Conservation (phyloP, 2,113 vertebrate species). For the Lophochroa leadbeateri region DNA sequence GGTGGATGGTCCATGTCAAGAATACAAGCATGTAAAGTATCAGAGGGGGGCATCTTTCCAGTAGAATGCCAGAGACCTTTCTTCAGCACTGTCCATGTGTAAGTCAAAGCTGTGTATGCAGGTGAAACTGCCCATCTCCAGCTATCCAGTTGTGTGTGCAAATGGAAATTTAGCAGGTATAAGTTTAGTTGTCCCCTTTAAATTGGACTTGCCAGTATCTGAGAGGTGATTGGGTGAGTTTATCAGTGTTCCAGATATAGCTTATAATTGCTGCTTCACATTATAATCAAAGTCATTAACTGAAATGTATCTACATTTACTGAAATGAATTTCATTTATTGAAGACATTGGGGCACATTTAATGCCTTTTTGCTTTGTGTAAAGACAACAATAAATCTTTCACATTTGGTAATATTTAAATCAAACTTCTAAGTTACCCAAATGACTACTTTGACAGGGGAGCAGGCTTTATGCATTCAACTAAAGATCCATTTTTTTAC, state of each 20-base stretch:
- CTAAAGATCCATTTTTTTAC: not conserved
- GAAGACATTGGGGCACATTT: not conserved
- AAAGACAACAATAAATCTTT: not conserved
- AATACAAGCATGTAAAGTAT: not conserved
- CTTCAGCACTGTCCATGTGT: not conserved
- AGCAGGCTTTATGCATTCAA: not conserved
- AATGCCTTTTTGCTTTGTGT: not conserved
- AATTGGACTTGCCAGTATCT: not conserved
- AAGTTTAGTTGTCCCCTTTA: not conserved
- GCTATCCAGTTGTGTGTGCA: not conserved
- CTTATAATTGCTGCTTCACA: not conserved
- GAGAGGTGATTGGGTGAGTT: not conserved
- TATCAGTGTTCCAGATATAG: not conserved
- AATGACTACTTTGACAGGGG: not conserved
- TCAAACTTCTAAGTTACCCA: not conserved
- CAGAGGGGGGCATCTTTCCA: not conserved
- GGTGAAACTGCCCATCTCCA: not conserved
- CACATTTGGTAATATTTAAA: conserved; percentile 1
- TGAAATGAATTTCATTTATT: not conserved
- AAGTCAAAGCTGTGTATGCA: not conserved
- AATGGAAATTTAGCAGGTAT: not conserved
- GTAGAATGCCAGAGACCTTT: not conserved
- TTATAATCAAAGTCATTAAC: not conserved
- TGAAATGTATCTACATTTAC: not conserved
- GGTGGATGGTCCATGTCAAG: not conserved